Evolutionary conservation across 2,888 invertebrate species (phyloP).

Genomic region (Luperina nickerlii): DNA sequence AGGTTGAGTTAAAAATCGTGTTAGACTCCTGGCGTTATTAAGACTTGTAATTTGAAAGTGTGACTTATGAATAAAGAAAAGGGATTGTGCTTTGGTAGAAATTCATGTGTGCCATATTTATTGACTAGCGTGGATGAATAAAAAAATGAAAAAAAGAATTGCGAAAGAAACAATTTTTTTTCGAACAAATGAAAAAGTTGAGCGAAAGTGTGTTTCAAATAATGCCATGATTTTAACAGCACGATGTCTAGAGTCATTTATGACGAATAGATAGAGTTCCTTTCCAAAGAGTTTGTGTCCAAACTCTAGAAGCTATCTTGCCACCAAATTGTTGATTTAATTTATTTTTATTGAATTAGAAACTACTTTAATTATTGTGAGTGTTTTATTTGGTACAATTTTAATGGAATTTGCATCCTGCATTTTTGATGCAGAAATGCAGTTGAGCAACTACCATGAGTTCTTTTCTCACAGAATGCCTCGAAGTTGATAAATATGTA

Average conservation of each 20-base stretch:
- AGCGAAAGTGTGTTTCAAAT: constrained; percentile 7
- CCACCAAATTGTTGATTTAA: constrained; percentile 87
- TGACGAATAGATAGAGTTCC: constrained; percentile 80
- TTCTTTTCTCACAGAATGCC: background rate
- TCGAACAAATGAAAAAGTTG: background rate
- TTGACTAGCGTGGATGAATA: background rate
- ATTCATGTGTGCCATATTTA: constrained; percentile 30
- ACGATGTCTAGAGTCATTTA: constrained; percentile 44
- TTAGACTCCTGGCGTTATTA: constrained; percentile 61
- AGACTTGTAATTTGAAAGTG: constrained; percentile 6
- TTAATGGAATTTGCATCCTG: background rate
- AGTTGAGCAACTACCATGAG: constrained; percentile 2
- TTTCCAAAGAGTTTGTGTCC: constrained; percentile 74
- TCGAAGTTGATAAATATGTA: background rate
- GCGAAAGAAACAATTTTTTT: background rate
- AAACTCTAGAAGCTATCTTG: constrained; percentile 87
- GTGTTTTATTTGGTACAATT: constrained; percentile 49
- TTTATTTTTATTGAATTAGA: constrained; percentile 83
- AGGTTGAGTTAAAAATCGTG: constrained; percentile 55
- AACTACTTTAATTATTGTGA: constrained; percentile 52
- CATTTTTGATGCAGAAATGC: background rate
- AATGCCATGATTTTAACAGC: constrained; percentile 65
- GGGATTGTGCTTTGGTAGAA: background rate
- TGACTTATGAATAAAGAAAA: constrained; percentile 27
- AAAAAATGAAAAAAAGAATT: background rate